A percentile compares a stretch with the other conserved stretches of the same genome.
Evolutionary conservation across 2,113 vertebrate genomes (phyloP).

Genomic region (Stercorarius parasiticus): DNA sequence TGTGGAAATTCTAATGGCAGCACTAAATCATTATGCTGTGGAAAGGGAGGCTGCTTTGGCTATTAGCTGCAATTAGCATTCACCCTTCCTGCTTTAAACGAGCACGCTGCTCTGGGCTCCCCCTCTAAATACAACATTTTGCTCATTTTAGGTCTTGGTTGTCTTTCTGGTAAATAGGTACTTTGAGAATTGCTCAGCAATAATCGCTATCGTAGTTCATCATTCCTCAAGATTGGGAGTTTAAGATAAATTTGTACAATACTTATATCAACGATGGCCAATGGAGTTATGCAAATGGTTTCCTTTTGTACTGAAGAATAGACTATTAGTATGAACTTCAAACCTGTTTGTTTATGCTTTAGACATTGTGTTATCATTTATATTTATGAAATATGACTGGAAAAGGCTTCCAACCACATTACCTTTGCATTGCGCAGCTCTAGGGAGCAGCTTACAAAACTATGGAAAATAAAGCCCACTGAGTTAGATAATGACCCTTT

Average conservation of each 20-base stretch:
- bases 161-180: background rate
- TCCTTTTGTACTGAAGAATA: background rate
- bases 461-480: background rate
- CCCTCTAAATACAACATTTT: background rate
- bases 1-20: slow-evolving; percentile 1
- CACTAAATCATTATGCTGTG: background rate
- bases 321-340: background rate
- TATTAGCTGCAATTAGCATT: background rate
- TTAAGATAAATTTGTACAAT: background rate
- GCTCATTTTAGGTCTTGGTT: background rate
- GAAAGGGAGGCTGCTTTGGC: background rate
- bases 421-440: background rate
- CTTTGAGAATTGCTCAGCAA: background rate
- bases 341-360: background rate
- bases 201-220: background rate
- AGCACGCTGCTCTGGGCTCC: background rate
- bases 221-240: background rate
- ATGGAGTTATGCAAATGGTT: background rate
- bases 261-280: background rate
- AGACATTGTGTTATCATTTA: background rate
- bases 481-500: background rate
- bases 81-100: background rate
- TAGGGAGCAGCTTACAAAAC: background rate
- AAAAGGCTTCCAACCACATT: background rate
- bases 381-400: background rate